Evolutionary conservation across 2,888 invertebrate genomes (phyloP), one percentile per base, ranked within the genome.

Genomic region (Brachynemurus nebulosus): DNA sequence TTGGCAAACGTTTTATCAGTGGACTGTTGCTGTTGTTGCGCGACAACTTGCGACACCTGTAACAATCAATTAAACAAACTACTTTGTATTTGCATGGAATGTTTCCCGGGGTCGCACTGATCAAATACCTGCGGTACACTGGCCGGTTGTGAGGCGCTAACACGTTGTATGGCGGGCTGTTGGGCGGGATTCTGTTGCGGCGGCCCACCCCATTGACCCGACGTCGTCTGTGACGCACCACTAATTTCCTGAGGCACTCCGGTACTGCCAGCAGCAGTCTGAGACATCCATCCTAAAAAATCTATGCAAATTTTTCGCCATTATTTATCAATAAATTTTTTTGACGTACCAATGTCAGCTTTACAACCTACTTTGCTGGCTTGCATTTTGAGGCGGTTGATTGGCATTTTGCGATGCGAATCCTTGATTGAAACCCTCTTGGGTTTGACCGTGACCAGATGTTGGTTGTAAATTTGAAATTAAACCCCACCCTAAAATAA

Each of bases 381-480:
- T 40, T n/a, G 40, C 25, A 21, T 21, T 21, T 34, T 42, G 42
- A 7, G 42, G 42, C 18, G 42, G 42, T 23, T 42, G 42, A 35
- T 42, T 42, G 2, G 35, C 34, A 12, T 20, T 35, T 35, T 42
- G 42, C n/a, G 42, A 42, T 11, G 42, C 46, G 40, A 48, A 48
- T 37, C 58, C 60, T 52, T 66, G 65, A 51, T 65, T 65, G 54
- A 65, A 66, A 52, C 62, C 64, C 34, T 48, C 42, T 21, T 42
- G 42, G 11, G 18, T 20, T 34, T 42, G 42, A 7, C 42, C 42
- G 16, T 42, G 42, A 7, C 42, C 42, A 8, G 42, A 42, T 8
- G 42, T 16, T 51, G 52, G 33, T 50, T 80, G 82, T 39, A 83
- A 71, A 50, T 82, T 82, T 45, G 80, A 76, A 55, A 82, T 75